Evolutionary conservation across 1,140 invertebrate species (phyloP), one percentile per base, ranked within the genome.

Genomic region (Nephila pilipes): DNA sequence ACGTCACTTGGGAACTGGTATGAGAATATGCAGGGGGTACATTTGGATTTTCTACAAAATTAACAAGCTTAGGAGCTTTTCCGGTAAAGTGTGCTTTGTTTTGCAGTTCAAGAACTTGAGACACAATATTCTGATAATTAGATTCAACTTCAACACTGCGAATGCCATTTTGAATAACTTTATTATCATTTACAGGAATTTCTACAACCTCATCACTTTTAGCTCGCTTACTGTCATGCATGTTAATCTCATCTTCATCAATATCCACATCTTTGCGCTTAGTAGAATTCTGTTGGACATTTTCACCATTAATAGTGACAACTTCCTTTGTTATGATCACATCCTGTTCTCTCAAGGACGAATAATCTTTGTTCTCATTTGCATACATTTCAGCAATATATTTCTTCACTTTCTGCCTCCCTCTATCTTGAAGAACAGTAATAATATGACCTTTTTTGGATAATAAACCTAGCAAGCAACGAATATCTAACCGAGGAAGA

Each of bases 341-440:
- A 75, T 94, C 93, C 93, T 93, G 58, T 92, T 87, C 91, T 29
- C 87, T 87, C 0, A 87, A 58, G 93, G 93, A 54, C 60, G 94
- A 80, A 91, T 88, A 93, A 94, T 94, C 89, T 93, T 93, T 65
- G 91, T 93, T 55, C 85, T 94, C 32, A 81, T 92, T 79, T 57
- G 63, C 92, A 92, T 5, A 95, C 95, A 16, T 96, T 95, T 94
- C 95, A 96, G 94, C 95, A 95, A 58, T 95, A 80, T 94, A 95
- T 46, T 94, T 92, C 4, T 94, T 94, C 8, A 94, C 95, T 58
- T 96, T 95, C 93, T 97, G 96, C 54, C 96, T 95, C 4, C 96
- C 96, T 16, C 96, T 94, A 93, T 97, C 96, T 83, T 96, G 95
- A 95, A 96, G 96, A 80, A 96, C 95, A 20, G 95, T 96, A 16